Evolutionary conservation across 2,113 vertebrate genomes (phyloP).

Genomic region (Cyphomyrus plagiostoma): DNA sequence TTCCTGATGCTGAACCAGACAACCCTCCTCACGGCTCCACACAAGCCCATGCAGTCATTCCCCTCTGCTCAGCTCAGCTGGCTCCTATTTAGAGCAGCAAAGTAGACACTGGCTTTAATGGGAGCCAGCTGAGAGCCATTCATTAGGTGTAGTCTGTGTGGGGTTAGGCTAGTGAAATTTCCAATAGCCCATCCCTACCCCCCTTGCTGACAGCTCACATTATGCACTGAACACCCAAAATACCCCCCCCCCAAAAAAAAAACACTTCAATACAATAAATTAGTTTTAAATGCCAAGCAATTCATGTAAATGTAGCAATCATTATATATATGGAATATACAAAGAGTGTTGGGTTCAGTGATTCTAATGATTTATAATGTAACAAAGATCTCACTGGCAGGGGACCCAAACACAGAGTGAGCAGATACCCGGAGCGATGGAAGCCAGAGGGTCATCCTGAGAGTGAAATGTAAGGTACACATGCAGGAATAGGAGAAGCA

Average conservation of each 20-base stretch:
- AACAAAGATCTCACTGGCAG: not conserved
- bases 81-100: not conserved
- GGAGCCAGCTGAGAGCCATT: constrained; percentile 5
- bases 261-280: not conserved
- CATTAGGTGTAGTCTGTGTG: not conserved
- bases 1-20: not conserved
- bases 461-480: not conserved
- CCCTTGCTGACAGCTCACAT: not conserved
- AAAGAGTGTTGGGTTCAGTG: not conserved
- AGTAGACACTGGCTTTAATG: not conserved
- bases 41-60: not conserved
- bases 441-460: not conserved
- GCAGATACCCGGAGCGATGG: not conserved
- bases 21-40: not conserved
- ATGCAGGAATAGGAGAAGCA: not conserved
- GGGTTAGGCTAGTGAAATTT: not conserved
- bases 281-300: not conserved
- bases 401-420: not conserved
- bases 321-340: not conserved
- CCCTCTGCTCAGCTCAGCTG: not conserved
- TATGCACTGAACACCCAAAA: not conserved
- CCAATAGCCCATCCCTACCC: not conserved
- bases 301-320: not conserved
- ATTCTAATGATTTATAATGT: not conserved
- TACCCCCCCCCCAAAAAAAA: not conserved